phyloP scores from a whole-genome alignment of 1,140 invertebrate genomes.

The Colletes latitarsis region DNA sequence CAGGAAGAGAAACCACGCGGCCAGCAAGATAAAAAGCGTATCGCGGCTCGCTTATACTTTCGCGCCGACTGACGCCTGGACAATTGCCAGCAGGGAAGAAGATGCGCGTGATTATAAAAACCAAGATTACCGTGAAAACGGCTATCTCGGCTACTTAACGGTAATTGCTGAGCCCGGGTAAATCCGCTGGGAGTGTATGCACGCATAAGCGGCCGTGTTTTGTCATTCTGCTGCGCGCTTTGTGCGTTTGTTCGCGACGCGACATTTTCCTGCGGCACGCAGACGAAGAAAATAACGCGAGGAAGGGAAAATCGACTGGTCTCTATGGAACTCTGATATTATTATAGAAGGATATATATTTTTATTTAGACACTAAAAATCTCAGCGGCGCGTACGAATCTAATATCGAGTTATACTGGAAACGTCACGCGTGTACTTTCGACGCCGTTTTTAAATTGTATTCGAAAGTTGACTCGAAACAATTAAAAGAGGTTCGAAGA shows the following conservation, averaged over 20 bases:
- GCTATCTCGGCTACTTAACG: constrained; percentile 57
- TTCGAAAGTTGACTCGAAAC: not conserved
- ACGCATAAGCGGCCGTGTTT: not conserved
- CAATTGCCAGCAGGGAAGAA: constrained; percentile 62
- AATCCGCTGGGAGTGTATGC: constrained; percentile 42
- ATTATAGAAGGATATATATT: no score
- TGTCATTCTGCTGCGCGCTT: not conserved
- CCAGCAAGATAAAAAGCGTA: constrained; percentile 52
- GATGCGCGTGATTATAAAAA: constrained; percentile 61
- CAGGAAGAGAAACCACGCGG: constrained; percentile 47
- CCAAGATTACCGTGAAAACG: constrained; percentile 68
- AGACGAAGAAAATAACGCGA: no score
- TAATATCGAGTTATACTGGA: no score
- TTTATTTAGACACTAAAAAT: no score
- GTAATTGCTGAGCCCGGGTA: constrained; percentile 61
- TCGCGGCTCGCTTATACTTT: constrained; percentile 57
- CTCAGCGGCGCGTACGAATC: no score
- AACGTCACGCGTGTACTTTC: no score
- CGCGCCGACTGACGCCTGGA: constrained; percentile 64
- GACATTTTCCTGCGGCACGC: constrained; percentile 2
- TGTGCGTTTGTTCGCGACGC: not conserved
- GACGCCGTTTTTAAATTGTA: no score
- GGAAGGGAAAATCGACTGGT: not conserved
- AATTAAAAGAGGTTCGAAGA: not conserved
- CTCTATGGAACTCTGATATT: not conserved